These are phyloP conservation scores for Alviniconcha strummeri DNA, from an alignment of 2,888 invertebrate species.

Conservation along the genomic window DNA sequence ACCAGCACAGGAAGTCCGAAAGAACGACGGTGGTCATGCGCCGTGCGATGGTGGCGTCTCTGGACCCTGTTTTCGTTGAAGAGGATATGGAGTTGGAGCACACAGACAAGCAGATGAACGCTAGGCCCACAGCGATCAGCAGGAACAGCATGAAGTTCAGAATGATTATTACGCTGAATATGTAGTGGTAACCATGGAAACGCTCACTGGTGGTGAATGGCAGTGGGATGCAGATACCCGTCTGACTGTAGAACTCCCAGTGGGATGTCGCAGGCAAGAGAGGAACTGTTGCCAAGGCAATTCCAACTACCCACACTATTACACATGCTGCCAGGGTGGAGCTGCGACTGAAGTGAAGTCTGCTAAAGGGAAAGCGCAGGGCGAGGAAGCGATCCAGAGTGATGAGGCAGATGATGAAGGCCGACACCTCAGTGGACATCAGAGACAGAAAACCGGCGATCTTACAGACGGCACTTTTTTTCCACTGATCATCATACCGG, in stretches of 20 bases:
- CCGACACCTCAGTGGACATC: conserved; percentile 5
- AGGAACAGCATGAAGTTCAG: conserved; percentile 66
- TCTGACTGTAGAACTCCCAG: conserved; percentile 62
- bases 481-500: not conserved
- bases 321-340: conserved; percentile 49
- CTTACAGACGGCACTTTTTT: not conserved
- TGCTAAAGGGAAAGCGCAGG: conserved; percentile 10
- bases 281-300: conserved; percentile 61
- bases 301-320: conserved; percentile 57
- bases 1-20: conserved; percentile 21
- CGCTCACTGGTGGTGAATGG: conserved; percentile 64
- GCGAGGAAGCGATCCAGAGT: not conserved
- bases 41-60: conserved; percentile 1
- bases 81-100: conserved; percentile 7
- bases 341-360: conserved; percentile 47
- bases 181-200: conserved; percentile 69
- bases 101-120: conserved; percentile 64
- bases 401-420: not conserved
- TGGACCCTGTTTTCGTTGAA: not conserved
- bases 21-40: conserved; percentile 12
- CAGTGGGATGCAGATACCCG: conserved; percentile 68
- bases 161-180: conserved; percentile 65
- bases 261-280: conserved; percentile 48
- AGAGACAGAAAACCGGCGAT: not conserved
- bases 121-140: conserved; percentile 65